These are phyloP conservation scores for Erebia aethiops DNA, from an alignment of 2,888 invertebrate species.

Conservation along the genomic window DNA sequence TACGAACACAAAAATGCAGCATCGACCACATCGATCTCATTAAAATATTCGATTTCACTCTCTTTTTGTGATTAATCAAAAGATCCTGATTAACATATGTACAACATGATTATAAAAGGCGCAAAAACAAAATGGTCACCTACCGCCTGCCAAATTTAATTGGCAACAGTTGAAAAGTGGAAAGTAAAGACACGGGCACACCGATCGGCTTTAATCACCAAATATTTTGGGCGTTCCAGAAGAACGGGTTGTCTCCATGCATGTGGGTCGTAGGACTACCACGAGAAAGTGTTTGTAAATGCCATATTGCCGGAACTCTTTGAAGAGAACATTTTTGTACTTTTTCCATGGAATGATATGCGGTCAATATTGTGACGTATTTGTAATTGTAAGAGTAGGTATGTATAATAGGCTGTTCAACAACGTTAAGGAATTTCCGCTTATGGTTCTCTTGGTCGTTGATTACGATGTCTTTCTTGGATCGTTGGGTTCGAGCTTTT, in stretches of 20 bases:
- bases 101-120: slow-evolving; percentile 30
- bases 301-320: slow-evolving; percentile 63
- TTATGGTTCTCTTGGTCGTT: background rate
- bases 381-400: slow-evolving; percentile 26
- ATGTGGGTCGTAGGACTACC: slow-evolving; percentile 75
- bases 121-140: slow-evolving; percentile 33
- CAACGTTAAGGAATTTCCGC: background rate
- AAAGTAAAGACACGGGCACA: slow-evolving; percentile 67
- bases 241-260: slow-evolving; percentile 61
- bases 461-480: background rate
- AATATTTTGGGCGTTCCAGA: slow-evolving; percentile 76
- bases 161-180: slow-evolving; percentile 61
- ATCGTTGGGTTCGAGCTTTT: background rate
- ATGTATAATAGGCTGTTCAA: background rate
- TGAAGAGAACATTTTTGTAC: slow-evolving; percentile 50
- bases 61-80: slow-evolving; percentile 34
- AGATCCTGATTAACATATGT: slow-evolving; percentile 37
- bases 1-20: slow-evolving; percentile 8
- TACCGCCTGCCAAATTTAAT: slow-evolving; percentile 49
- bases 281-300: slow-evolving; percentile 69
- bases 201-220: slow-evolving; percentile 71
- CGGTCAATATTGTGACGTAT: slow-evolving; percentile 54
- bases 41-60: slow-evolving; percentile 28
- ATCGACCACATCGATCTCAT: slow-evolving; percentile 28
- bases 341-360: slow-evolving; percentile 56